Base-by-base conservation (phyloP, 2,797 vertebrate genomes). In the Caiman crocodilus region DNA sequence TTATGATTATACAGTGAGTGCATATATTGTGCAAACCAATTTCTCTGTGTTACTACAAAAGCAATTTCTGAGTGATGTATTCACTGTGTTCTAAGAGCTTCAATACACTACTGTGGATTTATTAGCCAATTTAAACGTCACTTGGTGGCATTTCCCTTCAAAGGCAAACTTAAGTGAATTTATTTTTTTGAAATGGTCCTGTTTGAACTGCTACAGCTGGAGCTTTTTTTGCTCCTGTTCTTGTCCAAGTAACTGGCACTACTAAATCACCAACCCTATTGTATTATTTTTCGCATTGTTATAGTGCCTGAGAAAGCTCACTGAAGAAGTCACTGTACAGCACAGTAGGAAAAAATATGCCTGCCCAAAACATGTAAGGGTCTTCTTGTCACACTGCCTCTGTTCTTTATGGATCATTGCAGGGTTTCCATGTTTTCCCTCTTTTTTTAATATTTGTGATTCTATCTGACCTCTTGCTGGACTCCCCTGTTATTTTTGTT, bases 91-190 rank as follows among this genome's bases (percentile, higher is more conserved):
- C 0, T 76, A 82, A 82, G 64, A 17, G 92, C 69, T 80, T 30
- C 35, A 18, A 20, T 64, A n/a, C 26, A 42, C 23, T 64, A 32
- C 42, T 67, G 7, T 32, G 75, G 64, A 28, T 25, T 5, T 32
- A 58, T 64, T 60, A 69, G 12, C 55, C 64, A 11, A n/a, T 0
- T 0, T 21, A 26, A 0, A 1, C 2, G 0, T 61, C 10, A 88
- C 23, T 55, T 69, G 16, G 13, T 23, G 28, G n/a, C 23, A 90
- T 60, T 92, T 81, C 35, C 89, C 21, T 77, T 32, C 20, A 79
- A 42, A 81, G 32, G 9, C n/a, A 64, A 15, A 5, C 73, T 84
- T 84, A 50, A 50, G 4, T 65, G 42, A 85, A 65, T 14, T 2
- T 20, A 14, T 0, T 56, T 59, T 65, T 75, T 76, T 1, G 4